A percentile compares a stretch with the other conserved stretches of the same genome.
Evolutionary conservation across 2,113 vertebrate species (phyloP).

Genomic region (Rhagologus leucostigma): DNA sequence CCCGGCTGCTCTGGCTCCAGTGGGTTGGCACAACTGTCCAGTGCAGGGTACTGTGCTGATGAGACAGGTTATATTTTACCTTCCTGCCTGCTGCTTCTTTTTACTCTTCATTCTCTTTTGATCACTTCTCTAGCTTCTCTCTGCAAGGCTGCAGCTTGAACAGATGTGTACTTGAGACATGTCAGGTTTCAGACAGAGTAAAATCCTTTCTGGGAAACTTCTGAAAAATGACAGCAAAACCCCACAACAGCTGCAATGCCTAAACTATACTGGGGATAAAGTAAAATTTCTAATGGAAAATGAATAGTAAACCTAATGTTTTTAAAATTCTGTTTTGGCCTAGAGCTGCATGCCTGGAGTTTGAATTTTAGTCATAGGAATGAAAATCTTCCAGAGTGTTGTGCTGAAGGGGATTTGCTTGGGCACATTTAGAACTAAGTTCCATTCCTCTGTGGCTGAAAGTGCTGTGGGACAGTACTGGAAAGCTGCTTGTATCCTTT

Average conservation of each 20-base stretch:
- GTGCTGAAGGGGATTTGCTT: neutral
- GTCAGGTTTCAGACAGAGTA: neutral
- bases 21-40: neutral
- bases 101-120: neutral
- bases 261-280: neutral
- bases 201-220: neutral
- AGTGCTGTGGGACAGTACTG: neutral
- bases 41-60: neutral
- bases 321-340: neutral
- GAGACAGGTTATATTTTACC: neutral
- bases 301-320: neutral
- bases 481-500: neutral
- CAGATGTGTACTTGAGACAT: neutral
- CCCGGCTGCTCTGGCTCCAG: neutral
- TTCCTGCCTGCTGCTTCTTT: neutral
- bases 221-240: neutral
- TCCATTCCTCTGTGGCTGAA: neutral
- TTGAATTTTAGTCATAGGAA: neutral
- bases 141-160: neutral
- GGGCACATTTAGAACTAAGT: neutral
- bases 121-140: neutral
- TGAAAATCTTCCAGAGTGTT: neutral
- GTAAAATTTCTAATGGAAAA: neutral
- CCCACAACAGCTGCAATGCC: no score
- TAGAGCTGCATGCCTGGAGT: neutral